Evolutionary conservation across 2,797 vertebrate genomes (phyloP).

Genomic region (Diglossa cyanea): DNA sequence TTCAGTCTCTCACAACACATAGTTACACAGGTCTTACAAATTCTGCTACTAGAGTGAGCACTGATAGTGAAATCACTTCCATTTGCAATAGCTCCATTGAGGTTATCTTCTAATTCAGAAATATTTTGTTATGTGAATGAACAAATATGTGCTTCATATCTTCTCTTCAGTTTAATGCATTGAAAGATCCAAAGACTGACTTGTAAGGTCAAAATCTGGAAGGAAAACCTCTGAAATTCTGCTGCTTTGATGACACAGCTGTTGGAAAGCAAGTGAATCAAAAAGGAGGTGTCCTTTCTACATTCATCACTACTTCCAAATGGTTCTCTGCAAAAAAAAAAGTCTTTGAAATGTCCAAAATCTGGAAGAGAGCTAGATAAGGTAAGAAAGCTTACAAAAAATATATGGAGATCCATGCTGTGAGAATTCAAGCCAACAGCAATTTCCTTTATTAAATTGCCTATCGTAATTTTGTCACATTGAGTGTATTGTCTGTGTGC

Average conservation of each 20-base stretch:
- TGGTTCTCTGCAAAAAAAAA: neutral
- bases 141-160: neutral
- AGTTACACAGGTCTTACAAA: neutral
- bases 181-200: neutral
- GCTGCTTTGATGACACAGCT: neutral
- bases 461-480: rapidly evolving
- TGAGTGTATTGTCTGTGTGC: rapidly evolving
- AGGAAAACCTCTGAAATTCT: neutral
- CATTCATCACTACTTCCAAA: neutral
- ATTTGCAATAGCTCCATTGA: neutral
- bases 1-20: neutral
- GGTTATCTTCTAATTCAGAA: neutral
- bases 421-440: neutral
- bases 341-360: neutral
- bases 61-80: neutral
- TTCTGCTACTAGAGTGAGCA: neutral
- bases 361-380: neutral
- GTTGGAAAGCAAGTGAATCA: neutral
- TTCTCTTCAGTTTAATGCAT: neutral
- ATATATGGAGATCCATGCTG: neutral
- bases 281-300: neutral
- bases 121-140: neutral
- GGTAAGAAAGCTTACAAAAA: neutral
- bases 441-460: neutral
- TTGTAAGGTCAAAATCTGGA: neutral